phyloP scores from a whole-genome alignment of 2,888 invertebrate species.

The Leptogaster cylindrica region DNA sequence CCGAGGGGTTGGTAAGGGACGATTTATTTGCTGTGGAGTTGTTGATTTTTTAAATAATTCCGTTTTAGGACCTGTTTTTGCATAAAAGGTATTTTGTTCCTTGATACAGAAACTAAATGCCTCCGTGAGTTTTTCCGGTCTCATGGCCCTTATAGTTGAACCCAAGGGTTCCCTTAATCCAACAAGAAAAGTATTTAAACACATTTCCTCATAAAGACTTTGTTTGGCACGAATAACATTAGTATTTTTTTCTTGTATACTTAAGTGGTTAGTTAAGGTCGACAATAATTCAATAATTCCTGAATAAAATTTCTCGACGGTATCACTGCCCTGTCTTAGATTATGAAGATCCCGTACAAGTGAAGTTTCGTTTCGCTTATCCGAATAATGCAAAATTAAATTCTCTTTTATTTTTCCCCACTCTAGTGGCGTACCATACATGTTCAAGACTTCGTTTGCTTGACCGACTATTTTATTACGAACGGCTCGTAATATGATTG shows the following conservation, averaged over 20 bases:
- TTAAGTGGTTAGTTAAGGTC: background rate
- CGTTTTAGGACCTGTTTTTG: too few species aligned
- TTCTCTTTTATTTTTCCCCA: constrained; percentile 7
- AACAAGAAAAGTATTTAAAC: background rate
- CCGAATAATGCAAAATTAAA: constrained; percentile 11
- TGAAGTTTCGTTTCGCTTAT: background rate
- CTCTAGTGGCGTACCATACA: constrained; percentile 43
- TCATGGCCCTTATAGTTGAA: constrained; percentile 4
- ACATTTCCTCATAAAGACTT: background rate
- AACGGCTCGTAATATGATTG: constrained; percentile 46
- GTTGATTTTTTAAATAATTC: too few species aligned
- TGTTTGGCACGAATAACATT: background rate
- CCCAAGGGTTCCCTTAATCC: background rate
- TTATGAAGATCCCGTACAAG: background rate
- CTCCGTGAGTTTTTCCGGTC: background rate
- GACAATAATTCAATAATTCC: constrained; percentile 9
- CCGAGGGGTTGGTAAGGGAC: too few species aligned
- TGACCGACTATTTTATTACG: constrained; percentile 48
- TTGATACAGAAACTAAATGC: background rate
- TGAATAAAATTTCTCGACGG: background rate
- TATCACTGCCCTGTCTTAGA: background rate
- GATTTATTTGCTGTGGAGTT: too few species aligned
- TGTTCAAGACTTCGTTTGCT: constrained; percentile 48
- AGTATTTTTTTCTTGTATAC: background rate
- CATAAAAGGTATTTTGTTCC: background rate